Conservation (phyloP, 2,797 vertebrate genomes). For the Amblyraja radiata region DNA sequence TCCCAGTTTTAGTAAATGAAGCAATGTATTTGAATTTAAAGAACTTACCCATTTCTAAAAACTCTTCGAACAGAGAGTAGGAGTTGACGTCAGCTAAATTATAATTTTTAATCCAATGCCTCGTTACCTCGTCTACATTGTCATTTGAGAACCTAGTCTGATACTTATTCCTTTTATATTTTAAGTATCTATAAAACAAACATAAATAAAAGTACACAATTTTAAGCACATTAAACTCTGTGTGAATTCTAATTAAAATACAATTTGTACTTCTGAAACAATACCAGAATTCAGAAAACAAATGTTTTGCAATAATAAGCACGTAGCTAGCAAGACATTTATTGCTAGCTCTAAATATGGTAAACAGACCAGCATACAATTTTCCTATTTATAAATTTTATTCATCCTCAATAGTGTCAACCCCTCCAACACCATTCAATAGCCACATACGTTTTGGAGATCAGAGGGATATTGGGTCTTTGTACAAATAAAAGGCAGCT, state of each 20-base stretch:
- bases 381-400: neutral
- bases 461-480: neutral
- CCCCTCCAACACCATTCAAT: neutral
- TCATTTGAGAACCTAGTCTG: neutral
- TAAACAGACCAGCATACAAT: neutral
- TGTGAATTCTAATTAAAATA: neutral
- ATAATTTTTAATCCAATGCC: slow-evolving; percentile 20
- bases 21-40: neutral
- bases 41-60: slow-evolving; percentile 24
- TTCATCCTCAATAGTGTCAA: neutral
- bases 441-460: no score
- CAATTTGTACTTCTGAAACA: neutral
- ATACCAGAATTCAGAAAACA: neutral
- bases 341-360: neutral
- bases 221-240: neutral
- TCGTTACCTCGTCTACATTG: neutral
- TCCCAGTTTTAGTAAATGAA: neutral
- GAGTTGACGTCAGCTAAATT: neutral
- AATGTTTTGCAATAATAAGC: neutral
- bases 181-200: neutral
- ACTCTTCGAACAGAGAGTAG: slow-evolving; percentile 1
- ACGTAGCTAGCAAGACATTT: neutral
- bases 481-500: neutral
- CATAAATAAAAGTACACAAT: neutral
- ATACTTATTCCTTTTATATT: neutral